Conservation (phyloP, 53 echinoderm and acorn worm genomes). For the Paelopatides confundens region DNA sequence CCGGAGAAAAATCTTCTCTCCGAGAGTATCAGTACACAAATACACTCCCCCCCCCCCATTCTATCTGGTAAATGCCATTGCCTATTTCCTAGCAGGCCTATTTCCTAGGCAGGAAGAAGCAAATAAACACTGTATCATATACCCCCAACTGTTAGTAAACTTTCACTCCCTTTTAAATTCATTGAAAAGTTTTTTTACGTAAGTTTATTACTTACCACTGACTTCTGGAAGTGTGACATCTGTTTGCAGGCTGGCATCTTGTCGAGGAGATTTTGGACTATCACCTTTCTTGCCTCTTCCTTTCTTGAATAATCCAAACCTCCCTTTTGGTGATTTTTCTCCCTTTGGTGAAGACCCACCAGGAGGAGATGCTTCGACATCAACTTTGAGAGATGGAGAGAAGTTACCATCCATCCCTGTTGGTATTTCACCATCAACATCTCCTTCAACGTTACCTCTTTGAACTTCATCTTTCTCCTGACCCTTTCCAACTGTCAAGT, state of each 20-base stretch:
- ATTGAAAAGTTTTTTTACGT: no score
- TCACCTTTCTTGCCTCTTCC: conserved; percentile 24
- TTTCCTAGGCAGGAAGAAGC: no score
- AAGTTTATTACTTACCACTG: conserved; percentile 1
- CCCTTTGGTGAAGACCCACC: background rate
- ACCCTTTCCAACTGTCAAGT: conserved; percentile 12
- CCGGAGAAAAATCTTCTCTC: no score
- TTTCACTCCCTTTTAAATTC: no score
- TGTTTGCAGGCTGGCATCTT: background rate
- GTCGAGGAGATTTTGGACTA: background rate
- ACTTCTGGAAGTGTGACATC: background rate
- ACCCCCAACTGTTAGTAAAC: no score
- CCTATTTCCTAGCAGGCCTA: no score
- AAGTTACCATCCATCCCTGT: background rate
- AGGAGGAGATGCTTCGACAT: background rate
- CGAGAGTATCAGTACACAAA: no score
- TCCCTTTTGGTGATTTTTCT: conserved; percentile 32
- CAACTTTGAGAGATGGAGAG: conserved; percentile 11
- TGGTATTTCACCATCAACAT: background rate
- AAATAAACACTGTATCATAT: no score
- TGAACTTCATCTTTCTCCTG: background rate
- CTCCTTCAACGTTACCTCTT: background rate
- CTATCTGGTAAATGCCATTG: no score
- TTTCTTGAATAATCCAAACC: conserved; percentile 23
- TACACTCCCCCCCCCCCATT: no score